These are phyloP conservation scores for Myripristis murdjan DNA, from an alignment of 2,797 vertebrate genomes.

Conservation along the genomic window DNA sequence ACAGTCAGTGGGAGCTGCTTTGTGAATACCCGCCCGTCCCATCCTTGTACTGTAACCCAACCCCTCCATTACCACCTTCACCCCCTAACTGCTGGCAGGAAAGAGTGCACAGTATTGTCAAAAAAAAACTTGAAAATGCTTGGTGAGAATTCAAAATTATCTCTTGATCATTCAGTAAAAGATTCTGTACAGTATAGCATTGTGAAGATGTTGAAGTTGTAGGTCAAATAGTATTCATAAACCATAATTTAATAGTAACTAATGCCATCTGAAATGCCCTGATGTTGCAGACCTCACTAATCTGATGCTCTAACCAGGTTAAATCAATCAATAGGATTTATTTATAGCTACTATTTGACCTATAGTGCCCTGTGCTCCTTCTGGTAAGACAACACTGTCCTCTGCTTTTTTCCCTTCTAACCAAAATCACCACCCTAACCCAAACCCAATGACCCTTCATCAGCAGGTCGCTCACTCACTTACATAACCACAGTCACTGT, in stretches of 20 bases:
- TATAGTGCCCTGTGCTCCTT: neutral
- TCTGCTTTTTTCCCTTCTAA: slow-evolving; percentile 2
- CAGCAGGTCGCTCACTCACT: neutral
- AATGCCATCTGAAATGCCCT: too few species aligned
- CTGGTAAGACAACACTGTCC: neutral
- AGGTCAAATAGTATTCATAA: neutral
- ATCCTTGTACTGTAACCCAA: slow-evolving; percentile 34
- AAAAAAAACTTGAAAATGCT: slow-evolving; percentile 13
- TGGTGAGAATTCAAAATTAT: too few species aligned
- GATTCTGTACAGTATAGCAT: neutral
- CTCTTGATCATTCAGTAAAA: neutral
- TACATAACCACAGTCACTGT: neutral
- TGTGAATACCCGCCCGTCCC: slow-evolving; percentile 71
- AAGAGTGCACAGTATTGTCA: slow-evolving; percentile 54
- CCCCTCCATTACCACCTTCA: slow-evolving; percentile 11
- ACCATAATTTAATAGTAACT: too few species aligned
- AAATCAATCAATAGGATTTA: neutral
- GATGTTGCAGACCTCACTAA: neutral
- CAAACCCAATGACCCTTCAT: neutral
- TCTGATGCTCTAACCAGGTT: neutral
- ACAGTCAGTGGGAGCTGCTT: slow-evolving; percentile 68
- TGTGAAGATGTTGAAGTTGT: neutral
- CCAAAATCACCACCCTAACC: too few species aligned
- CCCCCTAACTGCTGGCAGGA: neutral
- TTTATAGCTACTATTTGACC: neutral